A percentile compares a stretch with the other conserved stretches of the same genome.
These are phyloP conservation scores for Yponomeuta plumbellus DNA, from an alignment of 2,888 invertebrate species.

Conservation along the genomic window DNA sequence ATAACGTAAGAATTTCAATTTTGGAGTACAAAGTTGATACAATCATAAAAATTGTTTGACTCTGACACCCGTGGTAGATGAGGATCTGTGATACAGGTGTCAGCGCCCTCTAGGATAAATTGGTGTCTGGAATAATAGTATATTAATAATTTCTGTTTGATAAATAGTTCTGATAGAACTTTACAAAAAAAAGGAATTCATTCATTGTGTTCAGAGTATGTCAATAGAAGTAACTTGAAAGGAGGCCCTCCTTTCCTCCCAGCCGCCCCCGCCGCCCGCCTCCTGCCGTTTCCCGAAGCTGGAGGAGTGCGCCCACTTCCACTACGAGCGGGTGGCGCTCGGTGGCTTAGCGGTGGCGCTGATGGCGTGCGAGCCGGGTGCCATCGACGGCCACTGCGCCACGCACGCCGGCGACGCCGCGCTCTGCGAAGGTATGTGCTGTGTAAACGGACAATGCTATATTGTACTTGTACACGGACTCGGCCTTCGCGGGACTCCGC, in stretches of 20 bases:
- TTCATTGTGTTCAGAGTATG: neutral
- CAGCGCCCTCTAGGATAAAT: no score
- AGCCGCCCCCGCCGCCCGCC: conserved; percentile 42
- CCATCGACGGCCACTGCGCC: conserved; percentile 36
- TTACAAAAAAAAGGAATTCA: no score
- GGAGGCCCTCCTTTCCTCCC: neutral
- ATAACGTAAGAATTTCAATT: no score
- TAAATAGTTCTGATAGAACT: no score
- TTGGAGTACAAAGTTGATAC: no score
- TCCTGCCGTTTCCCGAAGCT: conserved; percentile 74
- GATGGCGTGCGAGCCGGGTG: conserved; percentile 51
- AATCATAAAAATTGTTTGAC: no score
- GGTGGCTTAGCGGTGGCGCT: conserved; percentile 80
- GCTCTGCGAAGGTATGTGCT: conserved; percentile 1
- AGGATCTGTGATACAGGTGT: no score
- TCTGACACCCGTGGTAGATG: no score
- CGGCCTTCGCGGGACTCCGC: neutral
- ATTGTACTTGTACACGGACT: neutral
- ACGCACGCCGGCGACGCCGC: neutral
- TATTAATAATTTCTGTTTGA: no score
- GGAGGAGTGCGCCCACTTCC: conserved; percentile 98
- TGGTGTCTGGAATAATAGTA: no score
- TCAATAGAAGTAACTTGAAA: neutral
- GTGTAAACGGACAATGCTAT: neutral
- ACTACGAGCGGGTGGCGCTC: conserved; percentile 95